Evolutionary conservation across 2,797 vertebrate genomes (phyloP).

Genomic region (Cichlasoma orientale): DNA sequence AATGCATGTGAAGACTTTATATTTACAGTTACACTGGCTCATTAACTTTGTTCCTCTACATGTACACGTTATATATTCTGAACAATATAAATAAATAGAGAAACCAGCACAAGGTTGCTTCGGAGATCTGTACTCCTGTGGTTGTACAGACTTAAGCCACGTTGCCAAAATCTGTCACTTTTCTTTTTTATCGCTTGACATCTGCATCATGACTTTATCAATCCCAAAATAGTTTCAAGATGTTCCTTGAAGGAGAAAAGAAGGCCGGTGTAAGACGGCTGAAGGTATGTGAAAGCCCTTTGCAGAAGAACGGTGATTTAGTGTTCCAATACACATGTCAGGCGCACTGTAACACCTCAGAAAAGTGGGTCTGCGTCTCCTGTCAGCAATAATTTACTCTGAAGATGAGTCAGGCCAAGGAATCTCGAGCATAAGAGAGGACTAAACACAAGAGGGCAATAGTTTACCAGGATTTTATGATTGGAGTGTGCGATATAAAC

Average conservation of each 20-base stretch:
- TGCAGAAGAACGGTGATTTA: conserved; percentile 59
- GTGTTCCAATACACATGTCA: conserved; percentile 51
- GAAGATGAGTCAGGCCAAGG: conserved; percentile 22
- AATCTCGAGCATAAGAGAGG: conserved; percentile 47
- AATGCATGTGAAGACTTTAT: neutral
- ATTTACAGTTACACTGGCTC: neutral
- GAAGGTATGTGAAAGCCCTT: conserved; percentile 50
- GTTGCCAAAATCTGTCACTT: conserved; percentile 29
- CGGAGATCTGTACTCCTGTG: conserved; percentile 15
- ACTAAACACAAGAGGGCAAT: conserved; percentile 84
- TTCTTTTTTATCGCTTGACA: conserved; percentile 51
- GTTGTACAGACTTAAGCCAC: conserved; percentile 32
- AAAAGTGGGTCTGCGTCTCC: conserved; percentile 35
- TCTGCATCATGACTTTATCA: conserved; percentile 68
- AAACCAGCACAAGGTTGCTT: neutral
- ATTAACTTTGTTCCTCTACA: neutral
- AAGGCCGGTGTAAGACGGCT: conserved; percentile 10
- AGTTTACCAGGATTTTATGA: conserved; percentile 74
- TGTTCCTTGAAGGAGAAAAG: conserved; percentile 50
- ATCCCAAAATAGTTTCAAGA: conserved; percentile 71
- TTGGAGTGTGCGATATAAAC: conserved; percentile 35
- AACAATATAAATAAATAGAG: neutral
- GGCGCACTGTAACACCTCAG: conserved; percentile 57
- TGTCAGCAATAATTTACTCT: conserved; percentile 50
- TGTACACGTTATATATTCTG: neutral